A percentile compares a stretch with the other conserved stretches of the same genome.
Evolutionary conservation across 2,797 vertebrate genomes (phyloP).

Genomic region (Manis crassicaudata): DNA sequence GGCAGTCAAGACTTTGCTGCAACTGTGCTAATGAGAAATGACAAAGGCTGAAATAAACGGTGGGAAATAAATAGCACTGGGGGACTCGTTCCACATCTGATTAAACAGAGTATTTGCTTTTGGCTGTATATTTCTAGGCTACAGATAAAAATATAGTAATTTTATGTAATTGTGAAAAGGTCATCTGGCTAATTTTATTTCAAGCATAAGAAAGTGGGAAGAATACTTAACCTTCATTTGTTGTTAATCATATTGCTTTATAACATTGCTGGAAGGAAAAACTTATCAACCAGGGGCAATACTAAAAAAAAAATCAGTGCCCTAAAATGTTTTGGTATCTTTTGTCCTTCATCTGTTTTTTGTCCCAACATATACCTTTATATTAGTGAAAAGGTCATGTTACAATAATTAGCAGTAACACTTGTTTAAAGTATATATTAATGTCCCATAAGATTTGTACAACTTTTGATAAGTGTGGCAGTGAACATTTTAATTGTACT

Average conservation of each 20-base stretch:
- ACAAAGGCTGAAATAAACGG: conserved; percentile 49
- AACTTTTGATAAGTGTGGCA: conserved; percentile 60
- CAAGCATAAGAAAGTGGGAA: conserved; percentile 49
- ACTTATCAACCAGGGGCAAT: not conserved
- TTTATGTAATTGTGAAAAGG: conserved; percentile 22
- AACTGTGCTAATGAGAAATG: conserved; percentile 58
- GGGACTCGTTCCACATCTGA: conserved; percentile 9
- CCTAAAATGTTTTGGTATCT: not conserved
- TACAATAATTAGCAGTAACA: conserved; percentile 51
- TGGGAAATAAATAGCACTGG: conserved; percentile 62
- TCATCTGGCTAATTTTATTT: conserved; percentile 62
- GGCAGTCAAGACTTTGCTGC: conserved; percentile 50
- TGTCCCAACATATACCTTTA: not conserved
- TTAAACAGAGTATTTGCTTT: conserved; percentile 34
- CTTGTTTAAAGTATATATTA: conserved; percentile 61
- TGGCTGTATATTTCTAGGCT: conserved; percentile 21
- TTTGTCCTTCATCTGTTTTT: conserved; percentile 13
- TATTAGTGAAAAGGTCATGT: conserved; percentile 44
- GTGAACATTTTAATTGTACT: conserved; percentile 56
- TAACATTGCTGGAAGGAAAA: conserved; percentile 53
- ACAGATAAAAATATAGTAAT: conserved; percentile 54
- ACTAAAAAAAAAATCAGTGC: not conserved
- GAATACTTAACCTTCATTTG: conserved; percentile 58
- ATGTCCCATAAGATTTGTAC: conserved; percentile 42
- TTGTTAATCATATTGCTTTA: not conserved